Evolutionary conservation across 2,888 invertebrate species (phyloP), one percentile per base, ranked within the genome.

Genomic region (Heliconius ethilla): DNA sequence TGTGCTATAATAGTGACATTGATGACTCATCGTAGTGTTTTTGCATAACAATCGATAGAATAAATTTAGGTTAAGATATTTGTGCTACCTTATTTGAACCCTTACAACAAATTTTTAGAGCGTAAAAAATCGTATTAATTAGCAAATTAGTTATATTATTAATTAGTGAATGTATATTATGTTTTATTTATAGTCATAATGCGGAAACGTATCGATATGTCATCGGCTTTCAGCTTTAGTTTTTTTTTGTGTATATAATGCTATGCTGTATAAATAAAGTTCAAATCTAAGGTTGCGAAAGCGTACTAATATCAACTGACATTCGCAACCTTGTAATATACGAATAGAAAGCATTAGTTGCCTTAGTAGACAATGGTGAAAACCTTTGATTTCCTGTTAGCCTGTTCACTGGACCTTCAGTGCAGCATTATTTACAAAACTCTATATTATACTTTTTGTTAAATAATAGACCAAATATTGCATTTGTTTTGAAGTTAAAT

Each of bases 31-130:
- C 78, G 82, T 83, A 87, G 91, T 93, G 92, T 93, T 93, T 93
- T 93, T 92, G 93, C 93, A 92, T 92, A 93, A 93, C 92, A 94
- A 94, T 94, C 93, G 92, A 94, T 94, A 90, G 89, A 90, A 90
- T 89, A 90, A 90, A 94, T 93, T 92, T 93, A 94, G 94, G 94
- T 94, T 94, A 94, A 93, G 89, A 93, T 91, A 89, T 91, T 85
- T 87, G 88, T 89, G 89, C 87, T 90, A 89, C 91, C 92, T 90
- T 91, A 89, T 91, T 89, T 88, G 83, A 86, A 88, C 89, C 84
- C 82, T 84, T 90, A 88, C 88, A 89, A 88, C 89, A 88, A 89
- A 87, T 90, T 88, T 88, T 89, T 87, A 65, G 74, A 75, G 59
- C 29, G 70, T 73, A 78, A 22, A 74, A 85, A 88, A 78, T 81